Conservation (phyloP, 2,797 vertebrate species). For the Lepus townsendii region DNA sequence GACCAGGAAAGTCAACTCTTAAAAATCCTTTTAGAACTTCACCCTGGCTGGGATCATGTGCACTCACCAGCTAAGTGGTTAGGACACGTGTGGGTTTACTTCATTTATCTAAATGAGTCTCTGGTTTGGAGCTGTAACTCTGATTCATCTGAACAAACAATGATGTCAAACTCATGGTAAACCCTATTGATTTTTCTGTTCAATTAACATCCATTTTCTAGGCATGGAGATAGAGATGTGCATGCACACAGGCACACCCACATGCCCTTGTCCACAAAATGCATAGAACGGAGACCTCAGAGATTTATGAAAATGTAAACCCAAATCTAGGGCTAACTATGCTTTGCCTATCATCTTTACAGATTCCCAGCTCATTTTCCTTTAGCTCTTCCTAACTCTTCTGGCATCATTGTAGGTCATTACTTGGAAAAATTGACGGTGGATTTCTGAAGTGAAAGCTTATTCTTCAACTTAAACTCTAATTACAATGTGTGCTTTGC, state of each 20-base stretch:
- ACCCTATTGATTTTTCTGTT: slow-evolving; percentile 76
- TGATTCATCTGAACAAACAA: slow-evolving; percentile 80
- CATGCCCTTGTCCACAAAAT: neutral
- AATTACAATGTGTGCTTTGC: slow-evolving; percentile 15
- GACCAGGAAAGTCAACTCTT: neutral
- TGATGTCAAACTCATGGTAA: slow-evolving; percentile 51
- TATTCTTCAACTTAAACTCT: slow-evolving; percentile 50
- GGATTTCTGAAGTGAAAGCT: slow-evolving; percentile 48
- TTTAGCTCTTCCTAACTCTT: slow-evolving; percentile 47
- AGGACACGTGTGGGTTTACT: slow-evolving; percentile 35
- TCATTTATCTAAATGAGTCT: slow-evolving; percentile 56
- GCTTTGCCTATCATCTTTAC: slow-evolving; percentile 45
- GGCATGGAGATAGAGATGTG: neutral
- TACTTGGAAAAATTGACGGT: slow-evolving; percentile 48
- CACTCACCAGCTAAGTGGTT: neutral
- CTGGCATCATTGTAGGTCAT: slow-evolving; percentile 39
- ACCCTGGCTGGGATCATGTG: neutral
- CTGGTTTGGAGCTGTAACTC: slow-evolving; percentile 7
- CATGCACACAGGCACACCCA: neutral
- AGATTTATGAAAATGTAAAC: slow-evolving; percentile 65
- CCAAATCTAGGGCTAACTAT: slow-evolving; percentile 37
- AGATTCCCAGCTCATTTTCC: slow-evolving; percentile 61
- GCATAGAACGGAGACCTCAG: neutral
- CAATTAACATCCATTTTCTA: slow-evolving; percentile 69
- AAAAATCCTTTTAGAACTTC: neutral